A percentile compares a stretch with the other conserved stretches of the same genome.
Evolutionary conservation across 2,113 vertebrate species (phyloP).

Genomic region (Chloropsis hardwickii): DNA sequence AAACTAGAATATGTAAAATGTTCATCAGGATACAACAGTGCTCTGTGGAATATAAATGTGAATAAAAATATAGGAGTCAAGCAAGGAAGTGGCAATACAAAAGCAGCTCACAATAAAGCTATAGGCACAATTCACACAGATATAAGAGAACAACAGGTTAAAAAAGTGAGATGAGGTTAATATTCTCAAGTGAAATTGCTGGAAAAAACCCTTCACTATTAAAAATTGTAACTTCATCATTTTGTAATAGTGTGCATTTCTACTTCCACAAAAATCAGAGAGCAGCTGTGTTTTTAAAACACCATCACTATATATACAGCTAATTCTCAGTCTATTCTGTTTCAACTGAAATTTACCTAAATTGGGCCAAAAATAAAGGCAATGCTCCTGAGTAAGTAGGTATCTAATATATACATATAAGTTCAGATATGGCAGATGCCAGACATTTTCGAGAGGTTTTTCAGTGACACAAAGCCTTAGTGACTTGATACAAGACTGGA

Average conservation of each 20-base stretch:
- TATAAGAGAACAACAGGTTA: background rate
- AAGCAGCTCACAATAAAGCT: background rate
- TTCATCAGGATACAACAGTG: background rate
- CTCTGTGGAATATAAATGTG: background rate
- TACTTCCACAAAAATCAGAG: background rate
- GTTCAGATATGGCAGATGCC: background rate
- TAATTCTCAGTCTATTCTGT: background rate
- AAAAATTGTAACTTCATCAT: background rate
- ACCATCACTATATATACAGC: background rate
- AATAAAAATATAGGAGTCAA: background rate
- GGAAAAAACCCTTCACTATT: background rate
- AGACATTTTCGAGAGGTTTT: background rate
- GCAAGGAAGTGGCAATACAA: background rate
- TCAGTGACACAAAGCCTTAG: background rate
- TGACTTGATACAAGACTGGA: background rate
- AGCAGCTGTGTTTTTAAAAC: slow-evolving; percentile 2
- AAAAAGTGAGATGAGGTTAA: background rate
- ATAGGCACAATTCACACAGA: background rate
- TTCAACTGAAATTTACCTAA: background rate
- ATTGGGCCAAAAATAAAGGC: background rate
- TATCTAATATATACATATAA: background rate
- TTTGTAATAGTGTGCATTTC: background rate
- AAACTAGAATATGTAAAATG: background rate
- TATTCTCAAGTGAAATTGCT: background rate
- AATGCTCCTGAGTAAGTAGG: background rate